These are phyloP conservation scores for Schizopygopsis pylzovi DNA, from an alignment of 2,797 vertebrate genomes.

Conservation along the genomic window DNA sequence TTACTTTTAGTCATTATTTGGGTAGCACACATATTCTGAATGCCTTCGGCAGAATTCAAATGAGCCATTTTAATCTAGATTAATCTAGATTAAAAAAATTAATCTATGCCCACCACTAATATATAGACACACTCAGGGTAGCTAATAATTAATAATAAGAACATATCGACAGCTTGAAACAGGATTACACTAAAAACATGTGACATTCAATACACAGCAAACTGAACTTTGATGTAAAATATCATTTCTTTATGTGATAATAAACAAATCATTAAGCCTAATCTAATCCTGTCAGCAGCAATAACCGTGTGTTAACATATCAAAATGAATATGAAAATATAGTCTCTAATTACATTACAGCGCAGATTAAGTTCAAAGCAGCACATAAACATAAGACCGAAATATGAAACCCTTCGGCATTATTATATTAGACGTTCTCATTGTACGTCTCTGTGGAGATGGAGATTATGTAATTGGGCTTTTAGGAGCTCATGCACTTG, in stretches of 20 bases:
- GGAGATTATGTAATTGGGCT: slow-evolving; percentile 30
- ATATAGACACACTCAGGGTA: too few species aligned
- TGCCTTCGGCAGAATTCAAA: too few species aligned
- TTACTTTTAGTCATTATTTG: too few species aligned
- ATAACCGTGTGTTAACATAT: not conserved
- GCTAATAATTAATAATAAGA: not conserved
- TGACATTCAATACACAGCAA: not conserved
- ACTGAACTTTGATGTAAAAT: not conserved
- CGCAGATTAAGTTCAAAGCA: not conserved
- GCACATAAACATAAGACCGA: not conserved
- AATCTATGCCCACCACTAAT: too few species aligned
- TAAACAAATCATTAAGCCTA: not conserved
- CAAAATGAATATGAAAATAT: not conserved
- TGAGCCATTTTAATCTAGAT: too few species aligned
- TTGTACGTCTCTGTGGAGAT: not conserved
- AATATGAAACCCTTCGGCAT: not conserved
- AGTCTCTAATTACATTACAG: slow-evolving; percentile 13
- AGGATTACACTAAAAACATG: not conserved
- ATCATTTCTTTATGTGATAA: not conserved
- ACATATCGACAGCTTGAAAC: not conserved
- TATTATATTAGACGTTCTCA: not conserved
- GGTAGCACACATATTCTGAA: too few species aligned
- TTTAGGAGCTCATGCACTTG: slow-evolving; percentile 32
- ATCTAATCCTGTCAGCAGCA: not conserved
- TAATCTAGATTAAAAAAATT: too few species aligned